Base-by-base conservation (phyloP, 1,140 invertebrate genomes). In the Drosophila yakuba region DNA sequence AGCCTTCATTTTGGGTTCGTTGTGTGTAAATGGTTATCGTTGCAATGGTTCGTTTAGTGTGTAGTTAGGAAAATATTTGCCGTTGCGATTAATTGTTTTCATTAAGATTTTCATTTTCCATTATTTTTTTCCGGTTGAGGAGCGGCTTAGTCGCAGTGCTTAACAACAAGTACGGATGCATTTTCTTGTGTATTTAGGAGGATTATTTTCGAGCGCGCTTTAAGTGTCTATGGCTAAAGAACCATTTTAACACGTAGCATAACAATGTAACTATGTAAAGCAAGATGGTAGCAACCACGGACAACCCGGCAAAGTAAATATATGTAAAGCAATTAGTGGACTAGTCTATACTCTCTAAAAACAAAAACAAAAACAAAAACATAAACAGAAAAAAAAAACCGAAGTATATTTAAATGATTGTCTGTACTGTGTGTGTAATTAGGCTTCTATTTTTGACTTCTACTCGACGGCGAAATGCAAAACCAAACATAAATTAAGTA, bases 11-110 rank as follows among this genome's bases (percentile, higher is more conserved):
- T 67, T 66, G 38, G 51, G 50, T 77, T 77, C 39, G 64, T 67
- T 77, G 58, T 78, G 55, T 76, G 64, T 62, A 78, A 77, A 78
- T 78, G 74, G 74, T 83, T 72, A 88, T 79, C 58, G 71, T 72
- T 63, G 69, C 50, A 79, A 75, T 88, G 72, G 62, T 67, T 72
- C 67, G 79, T 74, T 82, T 79, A 66, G 63, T 60, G 47, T 59
- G 80, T 82, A 86, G 83, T 79, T 86, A 86, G 83, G 83, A 83
- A 83, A 88, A 79, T 83, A 76, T 82, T 79, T 79, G 66, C 68
- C 47, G 66, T 76, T 86, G 74, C 51, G 43, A 41, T 67, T 80
- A 48, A 51, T 41, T 55, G 58, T 78, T 64, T 50, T 72, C 35
- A 36, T 51, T 59, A 44, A 15, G 15, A 15, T 10, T 43, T 43